phyloP scores from a whole-genome alignment of 2,113 vertebrate genomes.

The Sinocyclocheilus anshuiensis region DNA sequence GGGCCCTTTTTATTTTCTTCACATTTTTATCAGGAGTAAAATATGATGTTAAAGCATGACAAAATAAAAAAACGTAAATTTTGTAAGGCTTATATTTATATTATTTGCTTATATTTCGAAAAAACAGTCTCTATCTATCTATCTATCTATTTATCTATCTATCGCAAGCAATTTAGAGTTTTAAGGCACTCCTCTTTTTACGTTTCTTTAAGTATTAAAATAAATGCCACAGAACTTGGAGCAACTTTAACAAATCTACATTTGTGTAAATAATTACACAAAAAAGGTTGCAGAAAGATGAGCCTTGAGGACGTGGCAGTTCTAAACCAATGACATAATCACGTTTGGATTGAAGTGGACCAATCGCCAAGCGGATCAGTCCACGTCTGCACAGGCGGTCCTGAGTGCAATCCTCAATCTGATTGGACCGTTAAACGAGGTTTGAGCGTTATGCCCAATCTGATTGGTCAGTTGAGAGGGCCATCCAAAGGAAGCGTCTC shows the following conservation, averaged over 20 bases:
- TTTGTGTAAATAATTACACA: background rate
- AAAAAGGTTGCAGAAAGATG: background rate
- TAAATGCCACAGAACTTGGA: background rate
- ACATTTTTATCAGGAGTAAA: background rate
- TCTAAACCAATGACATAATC: conserved; percentile 74
- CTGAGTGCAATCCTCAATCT: background rate
- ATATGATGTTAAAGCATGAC: background rate
- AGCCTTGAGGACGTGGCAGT: conserved; percentile 79
- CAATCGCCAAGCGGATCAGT: conserved; percentile 64
- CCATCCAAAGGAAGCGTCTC: conserved; percentile 12
- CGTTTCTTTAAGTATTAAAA: background rate
- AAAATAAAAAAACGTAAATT: background rate
- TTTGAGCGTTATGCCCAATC: background rate
- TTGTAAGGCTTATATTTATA: background rate
- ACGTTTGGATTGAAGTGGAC: conserved; percentile 65
- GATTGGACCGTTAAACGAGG: conserved; percentile 47
- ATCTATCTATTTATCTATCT: too few relatives aligned
- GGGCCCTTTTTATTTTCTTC: background rate
- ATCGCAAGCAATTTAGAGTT: background rate
- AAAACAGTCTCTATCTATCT: too few relatives aligned
- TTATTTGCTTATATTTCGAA: too few relatives aligned
- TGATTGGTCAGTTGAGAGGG: conserved; percentile 48
- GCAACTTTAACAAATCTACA: background rate
- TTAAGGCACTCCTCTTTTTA: background rate
- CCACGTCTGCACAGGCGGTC: background rate